Evolutionary conservation across 2,113 vertebrate species (phyloP), one percentile per base, ranked within the genome.

Genomic region (Callopanchax toddi): DNA sequence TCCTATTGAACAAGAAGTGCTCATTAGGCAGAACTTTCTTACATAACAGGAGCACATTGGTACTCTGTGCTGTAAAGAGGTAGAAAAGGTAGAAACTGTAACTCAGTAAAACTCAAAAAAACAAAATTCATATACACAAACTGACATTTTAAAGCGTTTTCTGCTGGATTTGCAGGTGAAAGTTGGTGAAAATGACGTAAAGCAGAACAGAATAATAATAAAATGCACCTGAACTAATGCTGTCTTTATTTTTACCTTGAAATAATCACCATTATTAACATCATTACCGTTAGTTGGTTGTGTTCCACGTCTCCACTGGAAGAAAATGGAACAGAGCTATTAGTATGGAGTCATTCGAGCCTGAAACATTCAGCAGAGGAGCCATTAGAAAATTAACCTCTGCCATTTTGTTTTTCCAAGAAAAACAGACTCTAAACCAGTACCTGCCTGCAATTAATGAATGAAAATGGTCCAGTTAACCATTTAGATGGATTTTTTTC

Each of bases 401-500:
- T 37, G 60, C 67, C 52, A 46, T 78, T 53, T 73, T 63, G 53
- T 52, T 68, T 80, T 63, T 60, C 51, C 29, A 32, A 25, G 63
- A 51, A 58, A 60, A 81, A 2, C 70, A 44, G 21, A 29, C 20
- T 29, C 57, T 50, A n/a, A 13, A 40, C 58, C 71, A 67, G 78
- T 67, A 71, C 72, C 40, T 50, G 44, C 20, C 42, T 55, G 39
- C 48, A 36, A 71, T 83, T 70, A 86, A 86, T 78, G 67, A 44
- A 85, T 79, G 50, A 67, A 87, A 69, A 18, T 22, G 59, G 22
- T 45, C 63, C 11, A 32, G 18, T 49, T 67, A 76, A 65, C 80
- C 83, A 87, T 87, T 83, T 85, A 86, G 68, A 51, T 69, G n/a
- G n/a, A n/a, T 15, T 48, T 59, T 60, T 67, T 78, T 76, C 71